These are phyloP conservation scores for Tetramorium simillimum DNA, from an alignment of 1,140 invertebrate genomes.

Conservation along the genomic window DNA sequence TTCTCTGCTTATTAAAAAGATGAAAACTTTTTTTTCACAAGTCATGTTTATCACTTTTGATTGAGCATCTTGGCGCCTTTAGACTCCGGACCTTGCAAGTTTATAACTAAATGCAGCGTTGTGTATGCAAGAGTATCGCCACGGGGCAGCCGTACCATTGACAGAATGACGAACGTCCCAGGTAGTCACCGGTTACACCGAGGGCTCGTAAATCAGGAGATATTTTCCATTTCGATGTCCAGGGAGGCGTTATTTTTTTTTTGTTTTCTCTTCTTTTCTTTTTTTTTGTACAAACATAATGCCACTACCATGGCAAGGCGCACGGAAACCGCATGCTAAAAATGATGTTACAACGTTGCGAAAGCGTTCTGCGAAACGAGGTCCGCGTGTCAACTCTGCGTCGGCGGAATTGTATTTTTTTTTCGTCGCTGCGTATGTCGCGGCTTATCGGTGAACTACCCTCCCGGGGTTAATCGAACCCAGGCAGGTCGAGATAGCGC, in stretches of 20 bases:
- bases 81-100: not conserved
- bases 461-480: constrained; percentile 45
- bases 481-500: constrained; percentile 49
- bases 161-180: constrained; percentile 73
- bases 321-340: constrained; percentile 39
- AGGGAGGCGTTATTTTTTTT: constrained; percentile 36
- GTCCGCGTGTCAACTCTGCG: constrained; percentile 12
- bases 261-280: not conserved
- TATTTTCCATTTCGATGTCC: constrained; percentile 69
- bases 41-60: not conserved
- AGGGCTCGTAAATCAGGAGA: constrained; percentile 69
- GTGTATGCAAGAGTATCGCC: constrained; percentile 64
- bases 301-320: constrained; percentile 8
- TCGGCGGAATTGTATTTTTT: constrained; percentile 11
- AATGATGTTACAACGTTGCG: constrained; percentile 28
- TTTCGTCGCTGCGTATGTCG: constrained; percentile 33
- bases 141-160: constrained; percentile 60
- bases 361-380: constrained; percentile 27
- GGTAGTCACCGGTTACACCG: constrained; percentile 67
- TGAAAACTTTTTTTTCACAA: not conserved
- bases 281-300: constrained; percentile 46
- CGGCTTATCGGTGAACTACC: constrained; percentile 33
- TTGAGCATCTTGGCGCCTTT: not conserved
- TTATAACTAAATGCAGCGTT: constrained; percentile 51
- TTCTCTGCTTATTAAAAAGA: not conserved